These are phyloP conservation scores for Hirtodrosophila duncani DNA, from an alignment of 2,888 invertebrate species.

Conservation along the genomic window DNA sequence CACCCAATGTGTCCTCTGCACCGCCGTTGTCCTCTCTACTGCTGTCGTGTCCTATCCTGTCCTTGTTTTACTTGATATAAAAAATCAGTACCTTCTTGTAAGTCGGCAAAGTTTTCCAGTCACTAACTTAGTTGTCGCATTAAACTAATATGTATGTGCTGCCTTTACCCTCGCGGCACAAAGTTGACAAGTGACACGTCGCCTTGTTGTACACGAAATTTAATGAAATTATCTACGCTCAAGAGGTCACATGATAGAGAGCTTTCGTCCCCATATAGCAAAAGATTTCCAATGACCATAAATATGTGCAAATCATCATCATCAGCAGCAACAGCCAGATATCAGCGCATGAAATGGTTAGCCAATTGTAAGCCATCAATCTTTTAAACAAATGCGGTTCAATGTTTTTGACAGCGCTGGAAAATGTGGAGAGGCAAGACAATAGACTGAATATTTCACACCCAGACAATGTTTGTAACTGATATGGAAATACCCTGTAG, in stretches of 20 bases:
- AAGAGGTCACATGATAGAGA: neutral
- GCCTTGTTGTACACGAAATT: conserved; percentile 66
- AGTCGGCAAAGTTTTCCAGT: conserved; percentile 52
- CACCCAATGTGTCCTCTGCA: conserved; percentile 17
- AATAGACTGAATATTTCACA: conserved; percentile 17
- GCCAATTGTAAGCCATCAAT: conserved; percentile 68
- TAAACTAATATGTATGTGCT: conserved; percentile 68
- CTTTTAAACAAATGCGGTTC: conserved; percentile 66
- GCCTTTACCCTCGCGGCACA: conserved; percentile 33
- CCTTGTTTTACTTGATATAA: conserved; percentile 36
- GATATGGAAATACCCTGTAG: neutral
- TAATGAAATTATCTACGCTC: conserved; percentile 64
- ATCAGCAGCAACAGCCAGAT: conserved; percentile 21
- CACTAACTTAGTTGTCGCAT: conserved; percentile 58
- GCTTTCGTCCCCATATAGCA: neutral
- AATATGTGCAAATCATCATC: conserved; percentile 57
- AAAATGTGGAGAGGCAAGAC: conserved; percentile 2
- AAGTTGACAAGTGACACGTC: conserved; percentile 73
- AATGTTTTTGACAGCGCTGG: conserved; percentile 66
- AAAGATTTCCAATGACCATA: conserved; percentile 42
- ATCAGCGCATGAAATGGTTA: conserved; percentile 6
- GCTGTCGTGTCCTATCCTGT: conserved; percentile 8
- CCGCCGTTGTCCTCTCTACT: conserved; percentile 19
- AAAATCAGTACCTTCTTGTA: conserved; percentile 61
- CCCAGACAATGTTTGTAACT: no score